Evolutionary conservation across 1,140 invertebrate species (phyloP).

Genomic region (Hesperophylax magnus): DNA sequence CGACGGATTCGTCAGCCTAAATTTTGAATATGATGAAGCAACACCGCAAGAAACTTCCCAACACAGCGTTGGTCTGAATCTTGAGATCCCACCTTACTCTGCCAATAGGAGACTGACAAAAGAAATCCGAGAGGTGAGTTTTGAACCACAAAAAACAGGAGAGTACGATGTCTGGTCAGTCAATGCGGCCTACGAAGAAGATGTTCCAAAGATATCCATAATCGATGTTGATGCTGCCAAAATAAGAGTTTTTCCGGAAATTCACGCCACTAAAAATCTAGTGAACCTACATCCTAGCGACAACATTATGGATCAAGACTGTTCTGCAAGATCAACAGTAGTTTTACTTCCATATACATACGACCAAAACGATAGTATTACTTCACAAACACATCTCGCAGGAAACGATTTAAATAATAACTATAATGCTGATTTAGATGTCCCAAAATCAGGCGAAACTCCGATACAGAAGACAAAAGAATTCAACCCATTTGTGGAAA

Average conservation of each 20-base stretch:
- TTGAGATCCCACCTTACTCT: conserved; percentile 3
- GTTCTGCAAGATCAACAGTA: background rate
- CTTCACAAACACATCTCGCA: background rate
- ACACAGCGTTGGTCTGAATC: background rate
- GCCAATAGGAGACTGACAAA: background rate
- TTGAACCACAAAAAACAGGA: background rate
- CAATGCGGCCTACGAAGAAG: conserved; percentile 8
- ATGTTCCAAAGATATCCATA: background rate
- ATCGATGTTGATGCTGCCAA: background rate
- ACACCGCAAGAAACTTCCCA: background rate
- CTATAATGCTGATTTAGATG: background rate
- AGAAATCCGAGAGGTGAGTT: background rate
- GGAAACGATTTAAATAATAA: conserved; percentile 2
- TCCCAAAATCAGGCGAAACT: background rate
- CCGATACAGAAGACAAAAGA: background rate
- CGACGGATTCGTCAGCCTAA: conserved; percentile 28
- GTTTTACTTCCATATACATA: background rate
- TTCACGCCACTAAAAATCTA: background rate
- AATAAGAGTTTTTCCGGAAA: no score
- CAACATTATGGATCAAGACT: background rate
- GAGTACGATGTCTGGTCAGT: background rate
- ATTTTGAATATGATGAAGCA: conserved; percentile 42
- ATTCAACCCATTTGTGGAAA: background rate
- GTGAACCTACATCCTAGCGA: background rate
- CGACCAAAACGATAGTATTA: background rate